Conservation (phyloP, 2,113 vertebrate species). For the Solenodon paradoxus region DNA sequence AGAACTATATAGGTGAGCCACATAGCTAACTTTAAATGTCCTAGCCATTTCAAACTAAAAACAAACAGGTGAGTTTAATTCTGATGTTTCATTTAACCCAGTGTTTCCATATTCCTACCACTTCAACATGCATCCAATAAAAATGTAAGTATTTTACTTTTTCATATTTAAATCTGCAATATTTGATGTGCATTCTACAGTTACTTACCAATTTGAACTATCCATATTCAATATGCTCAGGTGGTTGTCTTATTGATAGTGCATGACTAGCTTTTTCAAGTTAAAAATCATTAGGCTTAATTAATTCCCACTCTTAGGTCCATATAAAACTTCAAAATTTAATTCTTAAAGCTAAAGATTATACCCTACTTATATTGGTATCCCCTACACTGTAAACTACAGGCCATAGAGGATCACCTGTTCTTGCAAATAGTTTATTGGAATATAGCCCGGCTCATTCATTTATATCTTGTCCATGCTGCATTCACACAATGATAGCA, state of each 20-base stretch:
- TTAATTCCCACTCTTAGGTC: background rate
- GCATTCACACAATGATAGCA: background rate
- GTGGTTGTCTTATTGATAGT: background rate
- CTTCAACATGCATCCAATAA: background rate
- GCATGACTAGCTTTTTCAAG: background rate
- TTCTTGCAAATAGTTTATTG: constrained; percentile 37
- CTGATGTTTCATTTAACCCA: background rate
- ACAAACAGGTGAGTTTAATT: background rate
- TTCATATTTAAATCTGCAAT: constrained; percentile 26
- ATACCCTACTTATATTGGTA: background rate
- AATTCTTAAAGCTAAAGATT: background rate
- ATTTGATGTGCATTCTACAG: background rate
- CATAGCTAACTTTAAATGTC: constrained; percentile 5
- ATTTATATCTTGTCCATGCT: background rate
- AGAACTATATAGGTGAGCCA: background rate
- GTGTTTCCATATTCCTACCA: background rate
- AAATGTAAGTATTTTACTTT: background rate
- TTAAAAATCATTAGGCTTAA: background rate
- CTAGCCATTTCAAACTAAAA: background rate
- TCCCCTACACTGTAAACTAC: background rate
- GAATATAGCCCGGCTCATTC: background rate
- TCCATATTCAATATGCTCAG: background rate
- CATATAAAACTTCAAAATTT: background rate
- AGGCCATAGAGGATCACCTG: background rate
- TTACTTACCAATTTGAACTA: background rate